These are phyloP conservation scores for Megamerina dolium DNA, from an alignment of 2,888 invertebrate species.

Conservation along the genomic window DNA sequence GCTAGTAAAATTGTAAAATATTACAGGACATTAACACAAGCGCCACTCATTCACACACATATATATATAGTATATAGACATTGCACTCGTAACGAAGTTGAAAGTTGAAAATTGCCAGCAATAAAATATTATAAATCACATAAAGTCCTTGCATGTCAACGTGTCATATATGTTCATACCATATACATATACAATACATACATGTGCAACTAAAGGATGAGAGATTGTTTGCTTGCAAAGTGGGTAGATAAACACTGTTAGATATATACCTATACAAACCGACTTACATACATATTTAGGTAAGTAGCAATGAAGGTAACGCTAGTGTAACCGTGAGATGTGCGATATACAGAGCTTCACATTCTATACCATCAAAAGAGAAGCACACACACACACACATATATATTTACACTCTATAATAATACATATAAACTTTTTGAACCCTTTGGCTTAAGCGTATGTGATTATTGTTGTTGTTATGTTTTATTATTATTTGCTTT, in stretches of 20 bases:
- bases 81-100: too few relatives aligned
- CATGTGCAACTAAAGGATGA: too few relatives aligned
- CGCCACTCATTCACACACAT: too few relatives aligned
- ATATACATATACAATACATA: too few relatives aligned
- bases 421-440: neutral
- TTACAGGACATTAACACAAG: constrained; percentile 25
- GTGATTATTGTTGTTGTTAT: neutral
- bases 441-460: neutral
- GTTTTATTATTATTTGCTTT: neutral
- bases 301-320: too few relatives aligned
- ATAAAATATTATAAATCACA: constrained; percentile 31
- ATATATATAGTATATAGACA: too few relatives aligned
- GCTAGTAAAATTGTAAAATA: constrained; percentile 24
- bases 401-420: neutral
- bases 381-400: too few relatives aligned
- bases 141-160: constrained; percentile 22
- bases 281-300: neutral
- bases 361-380: neutral
- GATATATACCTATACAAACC: neutral
- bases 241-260: neutral
- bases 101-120: constrained; percentile 32
- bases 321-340: neutral
- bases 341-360: constrained; percentile 4
- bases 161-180: constrained; percentile 19
- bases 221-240: too few relatives aligned